These are phyloP conservation scores for Phocoena sinus DNA, from an alignment of 2,113 vertebrate genomes.

Conservation along the genomic window DNA sequence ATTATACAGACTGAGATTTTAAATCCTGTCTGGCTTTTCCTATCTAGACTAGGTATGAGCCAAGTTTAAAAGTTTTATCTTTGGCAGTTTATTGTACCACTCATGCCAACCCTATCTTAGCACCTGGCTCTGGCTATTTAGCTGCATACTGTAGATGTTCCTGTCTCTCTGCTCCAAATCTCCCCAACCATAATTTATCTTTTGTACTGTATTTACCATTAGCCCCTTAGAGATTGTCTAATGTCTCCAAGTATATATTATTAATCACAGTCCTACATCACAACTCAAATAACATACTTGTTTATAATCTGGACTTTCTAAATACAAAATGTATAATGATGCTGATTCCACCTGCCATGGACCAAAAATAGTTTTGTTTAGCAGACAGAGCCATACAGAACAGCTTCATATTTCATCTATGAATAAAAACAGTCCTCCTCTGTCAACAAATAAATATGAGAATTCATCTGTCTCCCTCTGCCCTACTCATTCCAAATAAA, in stretches of 20 bases:
- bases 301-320: constrained; percentile 9
- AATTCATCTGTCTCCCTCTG: background rate
- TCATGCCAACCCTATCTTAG: background rate
- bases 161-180: background rate
- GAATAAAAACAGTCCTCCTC: background rate
- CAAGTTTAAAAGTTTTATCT: background rate
- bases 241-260: background rate
- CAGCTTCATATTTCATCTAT: background rate
- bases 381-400: background rate
- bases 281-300: background rate
- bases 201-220: background rate
- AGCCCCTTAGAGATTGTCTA: background rate
- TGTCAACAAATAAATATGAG: background rate
- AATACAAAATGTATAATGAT: constrained; percentile 7
- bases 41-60: background rate
- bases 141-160: background rate
- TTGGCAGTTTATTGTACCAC: background rate
- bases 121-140: background rate
- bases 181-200: background rate
- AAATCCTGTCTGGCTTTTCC: background rate
- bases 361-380: background rate
- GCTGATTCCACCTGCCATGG: background rate
- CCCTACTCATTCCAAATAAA: background rate
- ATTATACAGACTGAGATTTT: background rate
- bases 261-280: background rate